Evolutionary conservation across 2,888 invertebrate species (phyloP), one percentile per base, ranked within the genome.

Genomic region (Diabrotica balteata): DNA sequence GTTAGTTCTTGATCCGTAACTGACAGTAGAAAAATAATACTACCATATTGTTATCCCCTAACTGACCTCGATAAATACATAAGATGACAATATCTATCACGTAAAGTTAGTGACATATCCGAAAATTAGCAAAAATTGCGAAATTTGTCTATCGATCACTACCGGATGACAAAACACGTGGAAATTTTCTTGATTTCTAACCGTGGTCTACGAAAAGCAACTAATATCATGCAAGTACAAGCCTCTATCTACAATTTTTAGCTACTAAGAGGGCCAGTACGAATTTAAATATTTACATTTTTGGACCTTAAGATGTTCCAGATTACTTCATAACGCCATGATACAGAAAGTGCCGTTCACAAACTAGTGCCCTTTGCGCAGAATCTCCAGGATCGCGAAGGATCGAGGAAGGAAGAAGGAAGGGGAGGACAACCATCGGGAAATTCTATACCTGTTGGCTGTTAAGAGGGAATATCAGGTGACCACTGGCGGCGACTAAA

Each of bases 281-380:
- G n/a, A 59, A 10, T 42, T 54, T 11, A 51, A 45, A 58, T 66
- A 66, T 63, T 66, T 69, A 66, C 65, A 44, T 54, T 61, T 67
- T 66, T 57, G 52, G 52, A 50, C 46, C 42, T 46, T 42, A n/a
- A 44, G 52, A 51, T 62, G 9, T 54, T 51, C 63, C 59, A 54
- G 47, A 47, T 43, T 54, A 59, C 32, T 63, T 69, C 54, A 65
- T 69, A 69, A 59, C 66, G 69, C 69, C 69, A 69, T 69, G 59
- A 63, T 63, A 47, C 53, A 66, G 60, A 62, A 65, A 66, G 62
- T 66, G 65, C 59, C 54, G 69, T 58, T 69, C 66, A 69, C 69
- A 69, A 64, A 62, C 62, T 58, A n/a, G 53, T 32, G 17, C 7
- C 43, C 5, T 42, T 7, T 46, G 69, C 69, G 69, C 66, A 65